Conservation (phyloP, 1,140 invertebrate genomes). For the Drosophila lowei region DNA sequence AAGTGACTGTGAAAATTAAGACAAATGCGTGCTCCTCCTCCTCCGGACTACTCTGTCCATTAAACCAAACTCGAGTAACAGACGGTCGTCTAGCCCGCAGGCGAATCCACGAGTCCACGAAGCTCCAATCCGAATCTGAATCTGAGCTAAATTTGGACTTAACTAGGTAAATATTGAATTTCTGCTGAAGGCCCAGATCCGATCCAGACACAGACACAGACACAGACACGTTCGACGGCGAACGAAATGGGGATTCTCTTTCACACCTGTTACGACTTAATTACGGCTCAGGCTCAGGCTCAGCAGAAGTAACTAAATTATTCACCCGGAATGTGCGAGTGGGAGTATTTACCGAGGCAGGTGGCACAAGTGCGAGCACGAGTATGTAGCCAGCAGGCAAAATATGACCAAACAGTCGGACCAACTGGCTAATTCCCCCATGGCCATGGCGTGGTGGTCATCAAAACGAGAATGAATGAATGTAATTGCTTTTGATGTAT, state of each 20-base stretch:
- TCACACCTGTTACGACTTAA: constrained; percentile 63
- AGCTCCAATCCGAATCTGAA: constrained; percentile 9
- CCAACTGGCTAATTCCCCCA: constrained; percentile 33
- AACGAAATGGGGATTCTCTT: constrained; percentile 32
- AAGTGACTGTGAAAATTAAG: constrained; percentile 71
- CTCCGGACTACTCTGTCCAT: constrained; percentile 16
- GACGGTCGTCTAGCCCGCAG: not conserved
- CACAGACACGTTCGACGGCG: constrained; percentile 13
- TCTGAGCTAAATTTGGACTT: constrained; percentile 42
- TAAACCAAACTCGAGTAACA: constrained; percentile 19
- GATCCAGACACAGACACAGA: not conserved
- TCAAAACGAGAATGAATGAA: constrained; percentile 50
- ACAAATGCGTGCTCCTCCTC: constrained; percentile 51
- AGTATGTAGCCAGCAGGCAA: not conserved
- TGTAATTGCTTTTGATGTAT: constrained; percentile 80
- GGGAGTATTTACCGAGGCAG: constrained; percentile 37
- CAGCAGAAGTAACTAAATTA: constrained; percentile 67
- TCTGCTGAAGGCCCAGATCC: not conserved
- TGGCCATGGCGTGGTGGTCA: constrained; percentile 10
- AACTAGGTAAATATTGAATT: constrained; percentile 57
- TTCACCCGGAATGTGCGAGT: constrained; percentile 50
- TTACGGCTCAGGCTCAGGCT: constrained; percentile 43
- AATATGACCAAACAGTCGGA: not conserved
- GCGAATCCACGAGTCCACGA: not conserved
- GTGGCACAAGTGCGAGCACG: constrained; percentile 17